Percentiles rank a stretch among this genome's conserved stretches.
Conservation (phyloP, 2,888 invertebrate species). For the Morpho deidamia region DNA sequence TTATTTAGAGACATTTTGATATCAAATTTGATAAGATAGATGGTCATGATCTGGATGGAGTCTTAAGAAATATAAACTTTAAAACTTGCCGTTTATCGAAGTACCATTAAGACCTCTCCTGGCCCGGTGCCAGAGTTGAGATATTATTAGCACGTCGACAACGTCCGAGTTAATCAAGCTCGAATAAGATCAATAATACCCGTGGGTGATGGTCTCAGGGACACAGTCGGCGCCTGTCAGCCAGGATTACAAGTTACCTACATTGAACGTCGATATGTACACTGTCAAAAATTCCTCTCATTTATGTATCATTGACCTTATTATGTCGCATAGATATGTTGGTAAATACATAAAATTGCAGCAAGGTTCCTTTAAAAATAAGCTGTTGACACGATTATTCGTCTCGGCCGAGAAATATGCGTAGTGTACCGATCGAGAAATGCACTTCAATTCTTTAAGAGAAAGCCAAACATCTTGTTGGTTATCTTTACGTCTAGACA, state of each 20-base stretch:
- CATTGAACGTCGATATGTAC: slow-evolving; percentile 31
- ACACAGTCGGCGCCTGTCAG: slow-evolving; percentile 36
- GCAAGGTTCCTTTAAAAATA: slow-evolving; percentile 20
- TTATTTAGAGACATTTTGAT: slow-evolving; percentile 9
- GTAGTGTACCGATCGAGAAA: slow-evolving; percentile 7
- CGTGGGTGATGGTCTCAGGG: slow-evolving; percentile 63
- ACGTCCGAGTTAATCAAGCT: slow-evolving; percentile 76
- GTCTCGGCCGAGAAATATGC: slow-evolving; percentile 14
- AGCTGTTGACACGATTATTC: slow-evolving; percentile 18
- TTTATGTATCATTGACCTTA: slow-evolving; percentile 34
- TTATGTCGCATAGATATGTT: slow-evolving; percentile 30
- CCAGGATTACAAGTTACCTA: slow-evolving; percentile 39
- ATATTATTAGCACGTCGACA: slow-evolving; percentile 74
- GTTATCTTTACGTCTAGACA: slow-evolving; percentile 24
- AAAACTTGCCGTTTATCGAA: slow-evolving; percentile 70
- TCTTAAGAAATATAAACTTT: slow-evolving; percentile 54
- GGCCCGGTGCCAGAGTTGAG: slow-evolving; percentile 66
- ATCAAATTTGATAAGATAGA: slow-evolving; percentile 30
- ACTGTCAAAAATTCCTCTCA: slow-evolving; percentile 31
- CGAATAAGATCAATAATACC: slow-evolving; percentile 76
- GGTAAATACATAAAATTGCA: slow-evolving; percentile 30
- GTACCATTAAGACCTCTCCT: slow-evolving; percentile 74
- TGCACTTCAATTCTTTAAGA: slow-evolving; percentile 15
- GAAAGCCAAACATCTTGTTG: slow-evolving; percentile 25
- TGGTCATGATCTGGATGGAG: slow-evolving; percentile 23